Evolutionary conservation across 1,140 invertebrate genomes (phyloP).

Genomic region (Drosophila nannoptera): DNA sequence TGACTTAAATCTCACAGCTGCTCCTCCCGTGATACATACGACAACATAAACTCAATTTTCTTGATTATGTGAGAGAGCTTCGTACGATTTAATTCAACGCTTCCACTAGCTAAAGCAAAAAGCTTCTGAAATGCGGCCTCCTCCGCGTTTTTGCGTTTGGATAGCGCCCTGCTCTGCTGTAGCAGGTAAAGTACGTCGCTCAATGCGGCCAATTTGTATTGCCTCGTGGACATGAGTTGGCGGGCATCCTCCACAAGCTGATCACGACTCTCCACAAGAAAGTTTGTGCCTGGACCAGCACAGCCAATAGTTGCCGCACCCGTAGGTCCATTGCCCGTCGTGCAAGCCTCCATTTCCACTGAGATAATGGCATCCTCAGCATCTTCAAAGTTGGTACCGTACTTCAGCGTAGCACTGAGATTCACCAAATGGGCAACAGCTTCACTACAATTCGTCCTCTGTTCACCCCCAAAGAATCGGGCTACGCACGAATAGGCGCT

Average conservation of each 20-base stretch:
- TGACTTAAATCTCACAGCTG: slow-evolving; percentile 42
- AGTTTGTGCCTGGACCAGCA: slow-evolving; percentile 21
- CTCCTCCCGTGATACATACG: slow-evolving; percentile 81
- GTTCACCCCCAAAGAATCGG: slow-evolving; percentile 86
- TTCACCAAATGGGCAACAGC: slow-evolving; percentile 81
- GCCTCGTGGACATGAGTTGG: slow-evolving; percentile 52
- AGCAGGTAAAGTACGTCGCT: slow-evolving; percentile 83
- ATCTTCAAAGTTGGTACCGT: slow-evolving; percentile 83
- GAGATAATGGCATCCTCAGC: slow-evolving; percentile 82
- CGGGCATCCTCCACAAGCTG: slow-evolving; percentile 61
- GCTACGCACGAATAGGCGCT: slow-evolving; percentile 84
- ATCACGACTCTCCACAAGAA: slow-evolving; percentile 54
- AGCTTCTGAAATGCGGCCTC: slow-evolving; percentile 80
- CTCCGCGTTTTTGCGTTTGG: slow-evolving; percentile 60
- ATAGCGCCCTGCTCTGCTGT: slow-evolving; percentile 73
- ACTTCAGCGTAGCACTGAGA: slow-evolving; percentile 82
- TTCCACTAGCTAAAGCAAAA: slow-evolving; percentile 77
- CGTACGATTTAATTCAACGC: slow-evolving; percentile 80
- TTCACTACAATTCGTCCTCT: slow-evolving; percentile 82
- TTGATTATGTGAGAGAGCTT: slow-evolving; percentile 82
- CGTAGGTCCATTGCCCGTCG: slow-evolving; percentile 58
- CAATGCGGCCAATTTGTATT: slow-evolving; percentile 79
- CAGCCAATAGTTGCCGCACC: slow-evolving; percentile 48
- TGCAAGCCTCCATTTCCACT: slow-evolving; percentile 80
- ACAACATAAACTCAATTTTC: slow-evolving; percentile 86